Evolutionary conservation across 2,888 invertebrate species (phyloP), one percentile per base, ranked within the genome.

Genomic region (Dryobotodes eremita): DNA sequence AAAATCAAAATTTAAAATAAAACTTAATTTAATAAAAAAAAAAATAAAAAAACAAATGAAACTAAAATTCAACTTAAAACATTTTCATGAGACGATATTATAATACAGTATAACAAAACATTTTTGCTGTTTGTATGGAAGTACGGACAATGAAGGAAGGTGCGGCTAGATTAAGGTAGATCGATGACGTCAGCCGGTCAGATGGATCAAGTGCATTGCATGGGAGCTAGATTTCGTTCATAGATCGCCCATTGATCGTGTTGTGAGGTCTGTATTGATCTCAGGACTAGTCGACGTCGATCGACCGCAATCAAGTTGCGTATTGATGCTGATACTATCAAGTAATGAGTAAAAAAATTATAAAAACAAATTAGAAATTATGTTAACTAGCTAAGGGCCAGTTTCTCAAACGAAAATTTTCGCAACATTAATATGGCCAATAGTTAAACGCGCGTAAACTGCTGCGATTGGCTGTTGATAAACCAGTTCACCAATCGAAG

Each of bases 71-170:
- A 48, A 61, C 26, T 42, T 15, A 50, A 75, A 46, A 68, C 23
- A 17, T 48, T 55, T n/a, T 17, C 1, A 23, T 31, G 26, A 42
- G 13, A 76, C 20, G 62, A 46, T 75, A 64, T n/a, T 31, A 17
- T 46, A 31, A 53, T 42, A n/a, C 8, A 15, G 17, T 46, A 23
- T 77, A 77, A 77, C 79, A 79, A 82, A 82, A 79, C 79, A 82
- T 79, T 75, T 79, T 53, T 23, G 82, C 82, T 79, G 79, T 79
- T 79, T 82, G 75, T 6, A 59, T 59, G 57, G 82, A n/a, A 2
- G 42, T 65, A 77, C 6, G 31, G 15, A 53, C 6, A 31, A 0
- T n/a, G 1, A 73, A 55, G 23, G 11, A 46, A 74, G 1, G 31
- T 64, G 23, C 26, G 23, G 23, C 48, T 65, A 71, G 48, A 65